phyloP scores from a whole-genome alignment of 2,797 vertebrate species.

The Novumbra hubbsi region DNA sequence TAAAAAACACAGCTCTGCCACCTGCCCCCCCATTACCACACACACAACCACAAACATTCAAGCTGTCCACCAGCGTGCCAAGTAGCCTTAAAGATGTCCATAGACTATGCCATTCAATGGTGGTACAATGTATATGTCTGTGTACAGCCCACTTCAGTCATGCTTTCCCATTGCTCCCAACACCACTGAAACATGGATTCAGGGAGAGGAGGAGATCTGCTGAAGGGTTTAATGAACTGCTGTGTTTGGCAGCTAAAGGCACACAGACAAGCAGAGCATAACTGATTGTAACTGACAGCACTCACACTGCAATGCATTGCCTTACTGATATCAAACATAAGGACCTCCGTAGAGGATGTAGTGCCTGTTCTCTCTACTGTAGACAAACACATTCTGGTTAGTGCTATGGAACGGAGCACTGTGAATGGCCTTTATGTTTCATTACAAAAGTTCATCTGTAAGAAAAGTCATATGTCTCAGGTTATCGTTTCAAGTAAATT shows the following conservation, averaged over 20 bases:
- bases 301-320: not conserved
- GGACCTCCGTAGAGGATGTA: not conserved
- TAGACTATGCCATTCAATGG: not conserved
- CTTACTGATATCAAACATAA: not conserved
- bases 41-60: constrained; percentile 8
- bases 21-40: constrained; percentile 43
- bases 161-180: not conserved
- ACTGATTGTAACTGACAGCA: not conserved
- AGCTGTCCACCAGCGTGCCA: constrained; percentile 34
- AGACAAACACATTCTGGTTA: not conserved
- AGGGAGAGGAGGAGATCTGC: not conserved
- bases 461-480: too few relatives aligned
- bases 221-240: not conserved
- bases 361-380: not conserved
- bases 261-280: not conserved
- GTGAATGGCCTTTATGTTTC: not conserved
- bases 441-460: not conserved
- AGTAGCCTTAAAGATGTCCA: constrained; percentile 29
- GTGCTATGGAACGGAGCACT: not conserved
- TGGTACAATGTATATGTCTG: not conserved
- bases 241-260: not conserved
- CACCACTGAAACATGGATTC: not conserved
- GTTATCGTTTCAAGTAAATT: too few relatives aligned
- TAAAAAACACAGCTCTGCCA: constrained; percentile 53
- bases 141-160: not conserved